Evolutionary conservation across 1,140 invertebrate species (phyloP), one percentile per base, ranked within the genome.

Genomic region (Nymphalis io): DNA sequence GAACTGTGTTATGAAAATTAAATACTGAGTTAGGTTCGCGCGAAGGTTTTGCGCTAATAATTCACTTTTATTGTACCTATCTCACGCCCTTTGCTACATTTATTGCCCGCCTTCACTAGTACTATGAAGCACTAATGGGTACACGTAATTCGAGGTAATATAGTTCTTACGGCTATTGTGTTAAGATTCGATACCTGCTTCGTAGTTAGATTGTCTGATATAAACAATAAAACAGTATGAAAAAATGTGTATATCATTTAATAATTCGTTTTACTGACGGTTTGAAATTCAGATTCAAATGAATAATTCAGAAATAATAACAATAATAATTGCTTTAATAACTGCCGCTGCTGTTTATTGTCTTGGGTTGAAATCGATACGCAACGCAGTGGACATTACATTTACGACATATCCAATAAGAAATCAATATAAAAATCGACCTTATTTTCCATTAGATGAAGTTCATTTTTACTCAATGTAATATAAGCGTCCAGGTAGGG

Each of bases 31-130:
- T 78, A 74, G 72, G 73, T 77, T 72, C 77, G 79, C 75, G 77
- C 74, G 78, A 85, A 88, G 88, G 85, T 83, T 86, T 85, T 83
- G 77, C 76, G 79, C 73, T 87, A 89, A 91, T 91, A 91, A 90
- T 84, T 91, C 89, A 90, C 83, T 89, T 91, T 91, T 91, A 91
- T 91, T 88, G 83, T 90, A 87, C 86, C 84, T 88, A 82, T 78
- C 84, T 85, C 83, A 82, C 86, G 85, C 84, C 87, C 83, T 88
- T 87, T 84, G 75, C 81, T 78, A 74, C 88, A 88, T 91, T 91
- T 90, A 91, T 91, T 79, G 82, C 85, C 80, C 82, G 85, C 84
- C 86, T 89, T 84, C 78, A 70, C 78, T 80, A 72, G 80, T 82
- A 82, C 81, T 23, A 51, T 16, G 60, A 46, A 66, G 40, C 70